Base-by-base conservation (phyloP, 2,888 invertebrate genomes). In the Heliconius ethilla region DNA sequence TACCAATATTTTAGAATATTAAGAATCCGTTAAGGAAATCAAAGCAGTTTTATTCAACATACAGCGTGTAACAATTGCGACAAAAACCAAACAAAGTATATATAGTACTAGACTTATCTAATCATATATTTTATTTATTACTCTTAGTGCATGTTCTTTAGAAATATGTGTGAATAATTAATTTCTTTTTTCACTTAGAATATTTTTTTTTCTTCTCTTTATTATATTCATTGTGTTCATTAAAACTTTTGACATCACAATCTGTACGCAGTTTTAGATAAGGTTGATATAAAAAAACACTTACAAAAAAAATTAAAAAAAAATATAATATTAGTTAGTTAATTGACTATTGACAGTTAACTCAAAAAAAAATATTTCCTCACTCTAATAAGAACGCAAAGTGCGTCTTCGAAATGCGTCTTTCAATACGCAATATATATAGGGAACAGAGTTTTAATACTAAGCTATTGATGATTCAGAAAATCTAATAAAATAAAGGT, bases 171-270 rank as follows among this genome's bases (percentile, higher is more conserved):
- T 89, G 90, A 88, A 88, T 90, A 87, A 83, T 86, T 85, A 86
- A 85, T 84, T 67, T 67, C 86, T 85, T 86, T 86, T 86, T 88
- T 80, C 80, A 83, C 85, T 89, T 89, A 88, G 83, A 87, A 85
- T 87, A 87, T 85, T 86, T 87, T 84, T 86, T 87, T 87, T 55
- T 27, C n/a, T n/a, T 55, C 55, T 22, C n/a, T 88, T 86, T 86
- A 84, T 85, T 80, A 80, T 80, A 85, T 86, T 87, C 70, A 76
- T 87, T 87, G 85, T 86, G 87, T 87, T 88, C 86, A 81, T 89
- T 91, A 89, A 90, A 91, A 90, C 89, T 90, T 86, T 89, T 88
- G n/a, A 88, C 86, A 92, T 93, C 91, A 93, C 91, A 91, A 87
- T 86, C 89, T 83, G 84, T 81, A 83, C 86, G 89, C 91, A 92